Conservation (phyloP, 2,113 vertebrate species). For the Salvelinus sp. region DNA sequence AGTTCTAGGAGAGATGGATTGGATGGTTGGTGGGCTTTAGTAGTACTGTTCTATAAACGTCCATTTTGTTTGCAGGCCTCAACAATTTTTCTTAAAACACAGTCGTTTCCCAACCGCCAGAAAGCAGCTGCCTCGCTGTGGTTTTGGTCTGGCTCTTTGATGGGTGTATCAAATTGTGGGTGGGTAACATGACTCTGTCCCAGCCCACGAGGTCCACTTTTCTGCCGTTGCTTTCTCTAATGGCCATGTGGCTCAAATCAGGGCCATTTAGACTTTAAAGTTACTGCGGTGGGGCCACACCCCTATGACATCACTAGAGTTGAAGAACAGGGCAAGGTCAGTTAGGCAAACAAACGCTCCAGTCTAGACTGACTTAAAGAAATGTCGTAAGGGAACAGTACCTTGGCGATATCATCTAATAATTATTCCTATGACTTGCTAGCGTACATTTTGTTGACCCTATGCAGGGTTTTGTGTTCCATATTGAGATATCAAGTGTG, state of each 20-base stretch:
- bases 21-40: slow-evolving; percentile 31
- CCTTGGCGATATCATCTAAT: too few relatives aligned
- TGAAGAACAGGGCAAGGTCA: neutral
- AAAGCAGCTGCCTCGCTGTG: slow-evolving; percentile 63
- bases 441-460: too few relatives aligned
- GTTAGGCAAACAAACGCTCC: too few relatives aligned
- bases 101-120: slow-evolving; percentile 48
- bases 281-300: too few relatives aligned
- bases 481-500: too few relatives aligned
- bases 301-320: too few relatives aligned
- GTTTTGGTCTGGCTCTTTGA: slow-evolving; percentile 38
- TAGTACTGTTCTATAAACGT: slow-evolving; percentile 40
- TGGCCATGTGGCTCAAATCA: slow-evolving; percentile 20
- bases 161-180: slow-evolving; percentile 60
- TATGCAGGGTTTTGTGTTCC: too few relatives aligned
- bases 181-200: slow-evolving; percentile 56
- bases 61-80: slow-evolving; percentile 29
- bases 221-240: slow-evolving; percentile 25
- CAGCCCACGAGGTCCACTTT: slow-evolving; percentile 33
- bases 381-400: too few relatives aligned
- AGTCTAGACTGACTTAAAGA: neutral
- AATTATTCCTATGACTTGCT: too few relatives aligned
- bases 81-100: slow-evolving; percentile 57
- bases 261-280: slow-evolving; percentile 5
- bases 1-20: slow-evolving; percentile 30